Evolutionary conservation across 1,140 invertebrate genomes (phyloP).

Genomic region (Drosophila bocki): DNA sequence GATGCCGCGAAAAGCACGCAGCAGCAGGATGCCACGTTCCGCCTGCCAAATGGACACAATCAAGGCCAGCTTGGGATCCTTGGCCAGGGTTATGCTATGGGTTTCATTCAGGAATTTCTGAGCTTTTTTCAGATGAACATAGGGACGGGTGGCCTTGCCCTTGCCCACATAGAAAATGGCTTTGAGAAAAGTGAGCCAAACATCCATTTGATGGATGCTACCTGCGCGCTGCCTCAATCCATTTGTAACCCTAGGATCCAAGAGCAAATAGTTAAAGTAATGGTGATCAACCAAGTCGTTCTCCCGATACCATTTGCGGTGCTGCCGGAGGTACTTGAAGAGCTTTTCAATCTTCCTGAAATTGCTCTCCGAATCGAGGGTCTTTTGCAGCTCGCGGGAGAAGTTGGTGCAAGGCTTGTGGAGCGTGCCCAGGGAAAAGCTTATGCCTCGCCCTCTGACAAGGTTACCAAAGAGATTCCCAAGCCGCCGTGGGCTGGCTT

Average conservation of each 20-base stretch:
- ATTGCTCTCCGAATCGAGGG: constrained; percentile 49
- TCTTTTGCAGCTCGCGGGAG: constrained; percentile 53
- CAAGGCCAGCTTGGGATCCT: constrained; percentile 89
- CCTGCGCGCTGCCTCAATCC: constrained; percentile 88
- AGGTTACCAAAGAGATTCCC: background rate
- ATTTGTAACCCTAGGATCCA: constrained; percentile 93
- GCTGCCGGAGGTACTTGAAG: constrained; percentile 20
- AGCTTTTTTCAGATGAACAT: constrained; percentile 95
- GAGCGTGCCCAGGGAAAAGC: constrained; percentile 44
- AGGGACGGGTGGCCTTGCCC: constrained; percentile 93
- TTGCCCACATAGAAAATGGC: constrained; percentile 93
- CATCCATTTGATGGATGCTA: constrained; percentile 85
- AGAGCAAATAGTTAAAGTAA: constrained; percentile 95
- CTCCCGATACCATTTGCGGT: constrained; percentile 34
- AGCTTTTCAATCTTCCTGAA: constrained; percentile 32
- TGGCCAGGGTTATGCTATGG: constrained; percentile 38
- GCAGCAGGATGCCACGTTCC: constrained; percentile 92
- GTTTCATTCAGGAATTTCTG: constrained; percentile 85
- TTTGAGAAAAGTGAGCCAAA: constrained; percentile 89
- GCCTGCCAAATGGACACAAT: constrained; percentile 95
- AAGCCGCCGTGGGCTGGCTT: background rate
- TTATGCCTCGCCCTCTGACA: constrained; percentile 19
- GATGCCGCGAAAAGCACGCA: constrained; percentile 95
- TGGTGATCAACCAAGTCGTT: constrained; percentile 88
- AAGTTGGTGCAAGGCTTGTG: constrained; percentile 36